These are phyloP conservation scores for Scomber scombrus DNA, from an alignment of 2,113 vertebrate species.

Conservation along the genomic window DNA sequence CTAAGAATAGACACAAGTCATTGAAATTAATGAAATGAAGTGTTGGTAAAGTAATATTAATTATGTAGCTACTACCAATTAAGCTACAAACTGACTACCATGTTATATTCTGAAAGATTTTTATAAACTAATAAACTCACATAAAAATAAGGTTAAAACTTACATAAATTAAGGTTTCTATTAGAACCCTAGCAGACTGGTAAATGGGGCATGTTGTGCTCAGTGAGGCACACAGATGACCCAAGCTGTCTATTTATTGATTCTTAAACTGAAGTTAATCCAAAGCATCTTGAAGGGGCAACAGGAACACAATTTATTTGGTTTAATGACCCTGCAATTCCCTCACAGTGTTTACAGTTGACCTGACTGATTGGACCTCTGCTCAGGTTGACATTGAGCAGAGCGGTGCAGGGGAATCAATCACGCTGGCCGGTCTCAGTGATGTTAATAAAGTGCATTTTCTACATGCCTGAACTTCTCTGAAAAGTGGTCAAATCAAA, in stretches of 20 bases:
- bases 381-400: no score
- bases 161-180: background rate
- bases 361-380: no score
- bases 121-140: background rate
- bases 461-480: background rate
- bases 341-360: background rate
- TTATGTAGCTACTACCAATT: background rate
- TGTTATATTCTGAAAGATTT: background rate
- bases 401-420: no score
- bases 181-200: background rate
- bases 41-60: background rate
- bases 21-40: no score
- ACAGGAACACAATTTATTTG: background rate
- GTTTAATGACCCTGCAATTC: no score
- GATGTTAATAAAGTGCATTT: constrained; percentile 1
- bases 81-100: background rate
- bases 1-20: constrained; percentile 9
- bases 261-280: background rate
- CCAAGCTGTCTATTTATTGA: background rate
- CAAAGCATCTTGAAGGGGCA: background rate
- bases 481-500: background rate
- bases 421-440: no score
- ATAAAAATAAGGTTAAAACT: background rate
- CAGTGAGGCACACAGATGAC: background rate
- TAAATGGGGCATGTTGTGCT: background rate